A percentile compares a stretch with the other conserved stretches of the same genome.
These are phyloP conservation scores for Phrynocephalus versicolor DNA, from an alignment of 2,113 vertebrate species.

Conservation along the genomic window DNA sequence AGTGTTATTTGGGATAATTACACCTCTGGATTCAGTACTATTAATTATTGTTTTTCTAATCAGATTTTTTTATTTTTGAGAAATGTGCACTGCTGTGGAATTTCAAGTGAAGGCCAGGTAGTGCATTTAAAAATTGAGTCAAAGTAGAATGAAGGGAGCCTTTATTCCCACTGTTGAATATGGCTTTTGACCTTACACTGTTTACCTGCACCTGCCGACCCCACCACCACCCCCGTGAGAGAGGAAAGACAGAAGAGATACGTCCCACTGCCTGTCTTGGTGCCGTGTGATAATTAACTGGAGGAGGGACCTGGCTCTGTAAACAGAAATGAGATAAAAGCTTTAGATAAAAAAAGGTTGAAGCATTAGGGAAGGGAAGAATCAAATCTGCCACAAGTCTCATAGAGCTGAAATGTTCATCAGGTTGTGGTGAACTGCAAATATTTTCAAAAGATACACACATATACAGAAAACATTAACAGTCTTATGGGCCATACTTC, in stretches of 20 bases:
- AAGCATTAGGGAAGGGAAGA: neutral
- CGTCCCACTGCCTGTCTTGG: neutral
- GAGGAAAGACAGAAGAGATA: neutral
- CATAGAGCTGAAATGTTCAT: neutral
- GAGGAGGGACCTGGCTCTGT: neutral
- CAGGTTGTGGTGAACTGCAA: neutral
- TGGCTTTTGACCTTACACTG: neutral
- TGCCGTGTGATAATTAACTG: neutral
- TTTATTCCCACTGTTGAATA: neutral
- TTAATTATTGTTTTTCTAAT: neutral
- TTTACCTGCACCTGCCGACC: neutral
- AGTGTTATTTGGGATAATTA: neutral
- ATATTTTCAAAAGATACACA: neutral
- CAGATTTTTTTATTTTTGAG: neutral
- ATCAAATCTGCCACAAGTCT: neutral
- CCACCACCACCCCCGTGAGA: neutral
- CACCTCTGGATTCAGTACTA: neutral
- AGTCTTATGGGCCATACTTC: too few relatives aligned
- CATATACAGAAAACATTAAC: neutral
- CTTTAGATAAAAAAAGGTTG: neutral
- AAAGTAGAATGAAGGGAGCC: neutral
- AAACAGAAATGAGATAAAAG: conserved; percentile 31
- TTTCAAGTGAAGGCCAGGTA: neutral
- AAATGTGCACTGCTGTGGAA: neutral
- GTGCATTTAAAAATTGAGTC: neutral